phyloP scores from a whole-genome alignment of 2,113 vertebrate genomes.

The Grammomys dolichurus region DNA sequence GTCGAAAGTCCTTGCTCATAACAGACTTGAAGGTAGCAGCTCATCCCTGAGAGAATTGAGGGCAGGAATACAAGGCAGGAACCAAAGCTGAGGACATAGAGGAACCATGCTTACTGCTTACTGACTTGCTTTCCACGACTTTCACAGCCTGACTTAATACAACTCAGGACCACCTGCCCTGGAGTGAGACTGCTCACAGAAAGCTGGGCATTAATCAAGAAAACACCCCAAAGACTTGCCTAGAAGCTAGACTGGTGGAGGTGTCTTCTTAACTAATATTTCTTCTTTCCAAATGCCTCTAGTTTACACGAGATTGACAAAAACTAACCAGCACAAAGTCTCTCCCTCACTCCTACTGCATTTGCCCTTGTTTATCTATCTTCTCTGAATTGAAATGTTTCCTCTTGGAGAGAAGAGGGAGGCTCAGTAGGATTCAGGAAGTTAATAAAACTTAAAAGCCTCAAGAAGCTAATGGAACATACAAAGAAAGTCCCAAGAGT shows the following conservation, averaged over 20 bases:
- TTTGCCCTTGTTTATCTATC: not conserved
- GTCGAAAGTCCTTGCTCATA: too few species aligned
- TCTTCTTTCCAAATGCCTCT: not conserved
- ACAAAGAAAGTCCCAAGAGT: not conserved
- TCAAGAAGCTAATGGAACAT: not conserved
- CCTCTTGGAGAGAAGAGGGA: not conserved
- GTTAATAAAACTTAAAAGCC: not conserved
- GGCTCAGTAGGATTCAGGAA: not conserved
- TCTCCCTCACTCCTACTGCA: not conserved
- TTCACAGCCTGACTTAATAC: not conserved
- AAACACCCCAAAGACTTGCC: not conserved
- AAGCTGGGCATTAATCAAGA: not conserved
- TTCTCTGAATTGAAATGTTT: not conserved
- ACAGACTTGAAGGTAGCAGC: not conserved
- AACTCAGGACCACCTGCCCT: not conserved
- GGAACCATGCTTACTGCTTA: not conserved
- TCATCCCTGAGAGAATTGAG: not conserved
- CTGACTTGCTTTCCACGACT: not conserved
- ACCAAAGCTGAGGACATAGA: not conserved
- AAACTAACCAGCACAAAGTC: not conserved
- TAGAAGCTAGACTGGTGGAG: not conserved
- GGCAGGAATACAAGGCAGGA: not conserved
- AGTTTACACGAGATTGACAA: not conserved
- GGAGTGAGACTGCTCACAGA: not conserved
- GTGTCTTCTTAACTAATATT: not conserved